Percentiles rank a stretch among this genome's conserved stretches.
These are phyloP conservation scores for Margarornis squamiger DNA, from an alignment of 2,797 vertebrate genomes.

Conservation along the genomic window DNA sequence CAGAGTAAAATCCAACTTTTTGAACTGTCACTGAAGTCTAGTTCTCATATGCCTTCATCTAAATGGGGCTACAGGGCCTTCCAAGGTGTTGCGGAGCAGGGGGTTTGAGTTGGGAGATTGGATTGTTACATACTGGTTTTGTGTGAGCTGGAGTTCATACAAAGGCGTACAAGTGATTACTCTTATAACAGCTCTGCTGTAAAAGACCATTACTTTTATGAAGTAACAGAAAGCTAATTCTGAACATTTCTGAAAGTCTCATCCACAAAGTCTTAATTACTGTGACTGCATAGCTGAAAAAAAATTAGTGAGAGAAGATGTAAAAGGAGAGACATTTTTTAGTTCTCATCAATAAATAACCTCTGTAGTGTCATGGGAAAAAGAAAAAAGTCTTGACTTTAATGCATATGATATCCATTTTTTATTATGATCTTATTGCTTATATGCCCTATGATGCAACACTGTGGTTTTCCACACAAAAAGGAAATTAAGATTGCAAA, in stretches of 20 bases:
- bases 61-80: not conserved
- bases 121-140: not conserved
- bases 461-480: not conserved
- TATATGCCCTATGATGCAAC: not conserved
- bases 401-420: fast-evolving
- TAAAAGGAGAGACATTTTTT: not conserved
- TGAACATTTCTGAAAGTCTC: not conserved
- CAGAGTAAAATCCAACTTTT: not conserved
- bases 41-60: not conserved
- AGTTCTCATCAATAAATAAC: not conserved
- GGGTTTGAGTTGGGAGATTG: fast-evolving
- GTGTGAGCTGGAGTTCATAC: not conserved
- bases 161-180: not conserved
- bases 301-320: not conserved
- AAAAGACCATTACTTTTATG: not conserved
- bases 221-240: not conserved
- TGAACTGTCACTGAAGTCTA: not conserved
- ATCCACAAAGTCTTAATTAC: not conserved
- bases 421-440: not conserved
- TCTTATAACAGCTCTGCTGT: not conserved
- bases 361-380: not conserved
- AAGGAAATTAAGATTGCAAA: not conserved
- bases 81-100: not conserved
- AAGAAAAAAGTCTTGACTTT: not conserved
- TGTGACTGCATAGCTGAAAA: not conserved